These are phyloP conservation scores for Diploscapter pachys DNA, from an alignment of 1,140 invertebrate genomes.

Conservation along the genomic window DNA sequence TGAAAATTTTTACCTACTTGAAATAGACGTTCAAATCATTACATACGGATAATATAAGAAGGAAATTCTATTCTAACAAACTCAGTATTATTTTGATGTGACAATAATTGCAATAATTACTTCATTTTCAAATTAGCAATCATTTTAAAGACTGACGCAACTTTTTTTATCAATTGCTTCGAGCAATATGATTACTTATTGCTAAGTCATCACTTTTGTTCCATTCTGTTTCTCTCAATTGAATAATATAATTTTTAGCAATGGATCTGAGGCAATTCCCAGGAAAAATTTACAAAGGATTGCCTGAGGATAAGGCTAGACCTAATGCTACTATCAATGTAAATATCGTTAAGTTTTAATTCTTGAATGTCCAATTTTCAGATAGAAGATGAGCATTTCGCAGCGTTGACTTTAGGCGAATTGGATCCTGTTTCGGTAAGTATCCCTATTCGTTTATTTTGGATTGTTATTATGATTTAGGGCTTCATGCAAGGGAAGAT, in stretches of 20 bases:
- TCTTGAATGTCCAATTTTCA: too few species aligned
- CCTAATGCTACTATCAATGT: constrained; percentile 61
- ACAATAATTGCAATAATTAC: too few species aligned
- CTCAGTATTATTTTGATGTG: too few species aligned
- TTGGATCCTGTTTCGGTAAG: constrained; percentile 67
- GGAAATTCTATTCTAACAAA: too few species aligned
- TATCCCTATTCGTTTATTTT: neutral
- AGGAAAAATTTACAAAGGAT: constrained; percentile 30
- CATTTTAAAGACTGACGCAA: too few species aligned
- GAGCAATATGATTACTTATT: too few species aligned
- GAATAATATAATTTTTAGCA: constrained; percentile 27
- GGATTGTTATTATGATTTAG: constrained; percentile 13
- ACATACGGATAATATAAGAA: too few species aligned
- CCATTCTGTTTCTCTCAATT: neutral
- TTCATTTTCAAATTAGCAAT: too few species aligned
- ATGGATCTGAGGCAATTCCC: constrained; percentile 38
- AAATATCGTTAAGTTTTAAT: too few species aligned
- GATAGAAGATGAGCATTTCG: constrained; percentile 77
- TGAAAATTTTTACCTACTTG: constrained; percentile 12
- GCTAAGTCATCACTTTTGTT: too few species aligned
- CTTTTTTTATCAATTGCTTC: too few species aligned
- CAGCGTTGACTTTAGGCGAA: constrained; percentile 76
- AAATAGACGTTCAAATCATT: too few species aligned
- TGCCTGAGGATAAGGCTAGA: constrained; percentile 29
- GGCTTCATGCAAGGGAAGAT: constrained; percentile 84